These are phyloP conservation scores for Amia ocellicauda DNA, from an alignment of 2,113 vertebrate genomes.

Conservation along the genomic window DNA sequence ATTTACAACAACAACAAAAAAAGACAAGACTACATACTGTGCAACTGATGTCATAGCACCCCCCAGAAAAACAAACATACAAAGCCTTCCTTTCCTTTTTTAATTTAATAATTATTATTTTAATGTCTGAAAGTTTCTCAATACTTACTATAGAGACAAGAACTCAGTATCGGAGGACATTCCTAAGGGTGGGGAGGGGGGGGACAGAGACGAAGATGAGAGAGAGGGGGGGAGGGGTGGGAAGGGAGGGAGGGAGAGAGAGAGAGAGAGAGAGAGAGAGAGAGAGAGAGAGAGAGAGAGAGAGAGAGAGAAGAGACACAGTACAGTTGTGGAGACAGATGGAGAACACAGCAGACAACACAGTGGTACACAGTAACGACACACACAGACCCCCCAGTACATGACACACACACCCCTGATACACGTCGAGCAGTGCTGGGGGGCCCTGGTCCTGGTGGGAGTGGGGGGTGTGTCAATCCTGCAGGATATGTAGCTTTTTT, in stretches of 20 bases:
- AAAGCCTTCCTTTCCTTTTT: too few species aligned
- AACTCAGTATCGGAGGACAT: conserved; percentile 75
- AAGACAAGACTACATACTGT: background rate
- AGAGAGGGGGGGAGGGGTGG: conserved; percentile 49
- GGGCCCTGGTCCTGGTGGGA: too few species aligned
- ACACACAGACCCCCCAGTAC: background rate
- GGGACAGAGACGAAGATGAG: conserved; percentile 53
- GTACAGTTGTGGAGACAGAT: conserved; percentile 44
- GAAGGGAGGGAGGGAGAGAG: conserved; percentile 61
- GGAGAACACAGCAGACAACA: conserved; percentile 41
- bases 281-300: conserved; percentile 60
- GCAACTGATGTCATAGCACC: conserved; percentile 33
- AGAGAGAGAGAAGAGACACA: conserved; percentile 50
- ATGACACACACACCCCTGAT: conserved; percentile 26
- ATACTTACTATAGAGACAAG: conserved; percentile 88
- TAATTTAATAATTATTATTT: too few species aligned
- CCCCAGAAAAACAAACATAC: too few species aligned
- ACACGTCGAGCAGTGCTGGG: too few species aligned
- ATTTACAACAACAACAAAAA: background rate
- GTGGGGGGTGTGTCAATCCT: too few species aligned
- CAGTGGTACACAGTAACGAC: conserved; percentile 29
- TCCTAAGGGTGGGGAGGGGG: conserved; percentile 68
- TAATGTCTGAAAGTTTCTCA: conserved; percentile 53
- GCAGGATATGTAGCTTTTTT: too few species aligned
- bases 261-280: conserved; percentile 56